Base-by-base conservation (phyloP, 2,888 invertebrate genomes). In the Vandiemenella viatica region DNA sequence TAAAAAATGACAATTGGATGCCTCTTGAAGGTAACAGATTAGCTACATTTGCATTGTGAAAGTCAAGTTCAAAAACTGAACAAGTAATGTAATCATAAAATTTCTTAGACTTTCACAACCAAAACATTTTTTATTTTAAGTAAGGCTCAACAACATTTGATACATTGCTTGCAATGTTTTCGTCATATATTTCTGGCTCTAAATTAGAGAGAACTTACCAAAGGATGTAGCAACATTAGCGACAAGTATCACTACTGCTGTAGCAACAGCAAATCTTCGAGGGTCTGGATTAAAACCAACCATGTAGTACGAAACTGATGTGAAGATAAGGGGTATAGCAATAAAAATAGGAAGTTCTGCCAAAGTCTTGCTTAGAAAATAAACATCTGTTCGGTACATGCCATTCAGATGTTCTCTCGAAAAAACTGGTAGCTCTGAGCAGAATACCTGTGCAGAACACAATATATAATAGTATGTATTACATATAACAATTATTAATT, bases 191-290 rank as follows among this genome's bases (percentile, higher is more conserved):
- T n/a, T n/a, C n/a, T n/a, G n/a, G n/a, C n/a, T n/a, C n/a, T n/a
- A n/a, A n/a, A n/a, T n/a, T n/a, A n/a, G n/a, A n/a, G n/a, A n/a
- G 13, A 17, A 66, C 72, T 73, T 65, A 85, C 86, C 87, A 62
- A 91, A 91, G 3, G 91, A 90, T 0, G 84, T 85, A 7, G 91
- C 84, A 7, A 86, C 86, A 62, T 91, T 90, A 1, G 89, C 83
- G 5, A 91, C 83, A n/a, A 93, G 68, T 0, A 83, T 76, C 1
- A 89, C 77, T 57, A 92, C 71, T 0, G 77, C 76, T 13, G 80
- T 75, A 0, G 86, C 76, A 10, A 80, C 74, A 5, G 72, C 58
- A 62, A 87, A 86, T 53, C 76, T 64, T 49, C 71, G 66, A 0
- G 79, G 73, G 0, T 73, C 73, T 0, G 82, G 75, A 60, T 87